Percentiles rank a stretch among this genome's conserved stretches.
phyloP scores from a whole-genome alignment of 2,113 vertebrate genomes.

The Sebastes fasciatus region DNA sequence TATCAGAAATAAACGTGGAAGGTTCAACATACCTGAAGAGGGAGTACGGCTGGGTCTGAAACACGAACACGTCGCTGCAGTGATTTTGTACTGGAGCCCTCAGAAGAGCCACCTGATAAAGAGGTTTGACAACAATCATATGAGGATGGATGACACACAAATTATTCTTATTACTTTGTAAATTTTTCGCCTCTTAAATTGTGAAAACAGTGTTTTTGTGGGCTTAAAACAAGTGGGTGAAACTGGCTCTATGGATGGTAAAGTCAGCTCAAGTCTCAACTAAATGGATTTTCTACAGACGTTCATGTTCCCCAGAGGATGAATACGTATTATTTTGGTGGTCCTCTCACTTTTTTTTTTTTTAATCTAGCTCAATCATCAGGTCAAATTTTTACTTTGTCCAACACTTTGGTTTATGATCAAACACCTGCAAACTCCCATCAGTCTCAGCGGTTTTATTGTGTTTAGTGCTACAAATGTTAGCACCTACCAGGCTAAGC shows the following conservation, averaged over 20 bases:
- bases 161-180: background rate
- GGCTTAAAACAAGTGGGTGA: too few species aligned
- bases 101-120: slow-evolving; percentile 72
- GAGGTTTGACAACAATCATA: background rate
- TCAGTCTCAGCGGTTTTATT: background rate
- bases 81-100: slow-evolving; percentile 74
- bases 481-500: background rate
- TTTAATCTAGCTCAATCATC: background rate
- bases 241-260: background rate
- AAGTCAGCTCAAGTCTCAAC: too few species aligned
- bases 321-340: background rate
- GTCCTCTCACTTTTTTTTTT: background rate
- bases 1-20: too few species aligned
- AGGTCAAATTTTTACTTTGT: background rate
- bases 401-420: background rate
- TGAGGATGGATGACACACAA: background rate
- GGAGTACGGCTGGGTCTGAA: slow-evolving; percentile 94
- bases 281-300: background rate
- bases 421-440: background rate
- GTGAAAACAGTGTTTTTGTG: background rate
- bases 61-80: slow-evolving; percentile 93
- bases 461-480: background rate
- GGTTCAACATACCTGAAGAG: slow-evolving; percentile 87
- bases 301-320: background rate
- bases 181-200: background rate